These are phyloP conservation scores for Heliocidaris tuberculata DNA, from an alignment of 35 echinoderm and acorn worm genomes.

Conservation along the genomic window DNA sequence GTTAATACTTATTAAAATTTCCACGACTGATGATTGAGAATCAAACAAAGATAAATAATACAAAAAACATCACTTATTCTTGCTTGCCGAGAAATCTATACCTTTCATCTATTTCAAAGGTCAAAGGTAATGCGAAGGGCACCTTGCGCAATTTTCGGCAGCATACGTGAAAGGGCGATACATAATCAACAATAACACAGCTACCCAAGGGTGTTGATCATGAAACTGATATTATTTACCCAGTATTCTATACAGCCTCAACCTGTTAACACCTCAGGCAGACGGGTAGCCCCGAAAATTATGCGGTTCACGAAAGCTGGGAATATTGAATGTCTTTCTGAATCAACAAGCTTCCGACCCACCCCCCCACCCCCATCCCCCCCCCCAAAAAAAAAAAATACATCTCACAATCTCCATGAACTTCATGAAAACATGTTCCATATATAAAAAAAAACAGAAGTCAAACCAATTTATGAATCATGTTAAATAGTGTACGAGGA, in stretches of 20 bases:
- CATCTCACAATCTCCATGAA: background rate
- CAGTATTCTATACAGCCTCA: background rate
- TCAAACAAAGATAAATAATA: too few relatives aligned
- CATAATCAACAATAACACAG: background rate
- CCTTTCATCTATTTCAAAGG: background rate
- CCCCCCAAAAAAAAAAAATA: background rate
- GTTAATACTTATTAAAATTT: background rate
- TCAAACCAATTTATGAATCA: background rate
- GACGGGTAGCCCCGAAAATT: background rate
- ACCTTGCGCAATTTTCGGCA: background rate
- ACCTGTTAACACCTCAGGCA: background rate
- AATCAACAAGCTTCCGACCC: background rate
- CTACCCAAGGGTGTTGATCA: background rate
- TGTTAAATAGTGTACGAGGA: background rate
- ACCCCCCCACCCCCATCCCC: background rate
- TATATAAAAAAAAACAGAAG: background rate
- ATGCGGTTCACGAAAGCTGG: background rate
- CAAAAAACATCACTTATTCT: background rate
- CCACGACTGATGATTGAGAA: background rate
- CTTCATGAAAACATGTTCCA: background rate
- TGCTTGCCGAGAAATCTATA: too few relatives aligned
- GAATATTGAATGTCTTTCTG: background rate
- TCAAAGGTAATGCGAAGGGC: background rate
- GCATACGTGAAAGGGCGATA: background rate
- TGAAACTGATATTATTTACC: conserved; percentile 5